Conservation (phyloP, 2,888 invertebrate species). For the Operophtera brumata region DNA sequence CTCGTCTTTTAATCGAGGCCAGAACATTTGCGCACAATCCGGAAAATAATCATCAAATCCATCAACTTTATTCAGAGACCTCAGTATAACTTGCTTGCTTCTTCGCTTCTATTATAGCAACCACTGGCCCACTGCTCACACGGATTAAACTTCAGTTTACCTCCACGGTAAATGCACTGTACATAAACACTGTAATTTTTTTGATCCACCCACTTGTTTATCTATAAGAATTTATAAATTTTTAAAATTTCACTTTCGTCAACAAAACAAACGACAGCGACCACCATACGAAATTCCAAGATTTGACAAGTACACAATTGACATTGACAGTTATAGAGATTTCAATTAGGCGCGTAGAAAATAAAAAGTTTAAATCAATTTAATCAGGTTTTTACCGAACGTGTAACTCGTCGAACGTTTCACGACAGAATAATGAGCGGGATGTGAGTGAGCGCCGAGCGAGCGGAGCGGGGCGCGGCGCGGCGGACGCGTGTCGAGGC, state of each 20-base stretch:
- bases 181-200: too few relatives aligned
- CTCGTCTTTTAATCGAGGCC: conserved; percentile 51
- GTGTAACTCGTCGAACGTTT: background rate
- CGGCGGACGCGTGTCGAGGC: too few relatives aligned
- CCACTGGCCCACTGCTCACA: background rate
- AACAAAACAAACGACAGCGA: too few relatives aligned
- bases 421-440: background rate
- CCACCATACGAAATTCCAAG: too few relatives aligned
- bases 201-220: too few relatives aligned
- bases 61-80: conserved; percentile 51
- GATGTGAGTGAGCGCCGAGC: background rate
- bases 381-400: background rate
- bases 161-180: too few relatives aligned
- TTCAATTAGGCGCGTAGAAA: background rate
- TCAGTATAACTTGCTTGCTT: conserved; percentile 39
- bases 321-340: background rate
- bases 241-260: too few relatives aligned
- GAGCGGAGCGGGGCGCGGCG: background rate
- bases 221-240: too few relatives aligned
- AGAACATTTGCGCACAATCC: conserved; percentile 58
- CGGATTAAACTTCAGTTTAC: background rate
- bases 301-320: too few relatives aligned
- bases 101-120: background rate
- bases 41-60: conserved; percentile 47
- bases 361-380: background rate